Percentiles rank a stretch among this genome's conserved stretches.
These are phyloP conservation scores for Carassius carassius DNA, from an alignment of 2,113 vertebrate genomes.

Conservation along the genomic window DNA sequence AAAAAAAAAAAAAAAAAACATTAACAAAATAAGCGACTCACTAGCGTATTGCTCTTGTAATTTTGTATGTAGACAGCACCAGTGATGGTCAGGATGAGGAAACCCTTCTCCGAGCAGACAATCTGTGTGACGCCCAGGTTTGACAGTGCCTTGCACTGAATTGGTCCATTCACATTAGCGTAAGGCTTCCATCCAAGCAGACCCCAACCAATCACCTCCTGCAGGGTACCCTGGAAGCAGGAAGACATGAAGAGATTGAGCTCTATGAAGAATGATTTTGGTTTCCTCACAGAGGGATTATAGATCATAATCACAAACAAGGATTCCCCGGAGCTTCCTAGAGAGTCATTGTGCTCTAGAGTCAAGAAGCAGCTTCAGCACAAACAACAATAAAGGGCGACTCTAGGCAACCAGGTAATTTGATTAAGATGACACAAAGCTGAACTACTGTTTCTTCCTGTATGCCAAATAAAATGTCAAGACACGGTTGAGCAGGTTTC, in stretches of 20 bases:
- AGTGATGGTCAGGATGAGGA: slow-evolving; percentile 88
- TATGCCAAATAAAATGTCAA: neutral
- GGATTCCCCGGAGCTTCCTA: neutral
- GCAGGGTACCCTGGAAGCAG: slow-evolving; percentile 84
- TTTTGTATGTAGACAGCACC: slow-evolving; percentile 92
- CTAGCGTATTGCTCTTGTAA: slow-evolving; percentile 93
- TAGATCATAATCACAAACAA: neutral
- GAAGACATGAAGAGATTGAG: neutral
- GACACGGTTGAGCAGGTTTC: neutral
- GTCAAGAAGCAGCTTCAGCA: neutral
- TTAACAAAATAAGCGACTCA: slow-evolving; percentile 60
- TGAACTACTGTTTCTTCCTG: neutral
- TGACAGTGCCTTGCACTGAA: slow-evolving; percentile 92
- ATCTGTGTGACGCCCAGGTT: slow-evolving; percentile 89
- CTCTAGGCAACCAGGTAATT: no score
- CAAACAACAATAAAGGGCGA: neutral
- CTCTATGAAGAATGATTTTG: neutral
- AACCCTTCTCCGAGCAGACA: slow-evolving; percentile 94
- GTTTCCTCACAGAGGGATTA: neutral
- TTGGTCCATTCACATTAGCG: slow-evolving; percentile 90
- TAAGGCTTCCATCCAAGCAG: slow-evolving; percentile 96
- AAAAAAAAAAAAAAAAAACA: neutral
- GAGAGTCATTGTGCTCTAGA: no score
- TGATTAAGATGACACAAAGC: neutral
- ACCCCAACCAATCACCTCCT: slow-evolving; percentile 96